These are phyloP conservation scores for Carettochelys insculpta DNA, from an alignment of 2,113 vertebrate genomes.

Conservation along the genomic window DNA sequence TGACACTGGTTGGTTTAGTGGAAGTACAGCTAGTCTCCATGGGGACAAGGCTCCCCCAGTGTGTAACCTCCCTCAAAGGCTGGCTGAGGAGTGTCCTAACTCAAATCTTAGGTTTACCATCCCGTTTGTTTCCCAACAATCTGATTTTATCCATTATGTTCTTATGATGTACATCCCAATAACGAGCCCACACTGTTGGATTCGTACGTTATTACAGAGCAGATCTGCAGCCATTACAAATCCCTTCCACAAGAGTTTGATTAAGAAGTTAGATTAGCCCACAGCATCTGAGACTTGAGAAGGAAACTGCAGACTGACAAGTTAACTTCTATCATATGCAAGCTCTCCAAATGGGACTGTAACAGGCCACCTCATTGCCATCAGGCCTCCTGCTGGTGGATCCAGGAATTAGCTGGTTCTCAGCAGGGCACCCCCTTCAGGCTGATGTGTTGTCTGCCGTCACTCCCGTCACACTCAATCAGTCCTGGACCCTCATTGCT, in stretches of 20 bases:
- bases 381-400: no score
- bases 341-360: background rate
- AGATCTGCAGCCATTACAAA: background rate
- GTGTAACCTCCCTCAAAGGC: background rate
- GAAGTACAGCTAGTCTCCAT: background rate
- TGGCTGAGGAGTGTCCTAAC: background rate
- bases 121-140: background rate
- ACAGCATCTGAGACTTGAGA: background rate
- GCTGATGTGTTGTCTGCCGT: no score
- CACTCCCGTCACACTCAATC: no score
- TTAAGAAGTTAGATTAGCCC: background rate
- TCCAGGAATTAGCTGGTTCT: no score
- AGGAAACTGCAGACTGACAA: background rate
- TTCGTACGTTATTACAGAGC: background rate
- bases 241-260: background rate
- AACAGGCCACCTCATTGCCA: background rate
- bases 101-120: background rate
- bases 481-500: no score
- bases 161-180: slow-evolving; percentile 2
- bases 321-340: background rate
- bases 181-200: background rate
- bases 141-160: background rate
- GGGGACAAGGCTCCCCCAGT: background rate
- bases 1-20: background rate
- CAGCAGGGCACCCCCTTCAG: no score